A percentile compares a stretch with the other conserved stretches of the same genome.
These are phyloP conservation scores for Eptesicus fuscus DNA, from an alignment of 2,113 vertebrate species.

Conservation along the genomic window DNA sequence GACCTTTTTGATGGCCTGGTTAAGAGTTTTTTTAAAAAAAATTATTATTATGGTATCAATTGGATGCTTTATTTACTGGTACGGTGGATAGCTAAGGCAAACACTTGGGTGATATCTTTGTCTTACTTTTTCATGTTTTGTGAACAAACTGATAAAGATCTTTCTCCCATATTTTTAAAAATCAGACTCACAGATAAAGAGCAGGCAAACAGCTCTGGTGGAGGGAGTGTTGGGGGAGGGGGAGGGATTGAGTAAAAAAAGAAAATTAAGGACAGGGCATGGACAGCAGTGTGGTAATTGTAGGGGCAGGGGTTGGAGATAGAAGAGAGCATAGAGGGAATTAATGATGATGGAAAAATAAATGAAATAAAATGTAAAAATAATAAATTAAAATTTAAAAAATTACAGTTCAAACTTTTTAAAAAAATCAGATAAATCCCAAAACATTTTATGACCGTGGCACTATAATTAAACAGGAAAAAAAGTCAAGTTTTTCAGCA, in stretches of 20 bases:
- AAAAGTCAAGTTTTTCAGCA: not conserved
- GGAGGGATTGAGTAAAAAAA: not conserved
- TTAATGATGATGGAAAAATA: not conserved
- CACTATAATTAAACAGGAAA: conserved; percentile 60
- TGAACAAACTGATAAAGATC: conserved; percentile 7
- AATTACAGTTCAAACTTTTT: not conserved
- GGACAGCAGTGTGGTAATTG: not conserved
- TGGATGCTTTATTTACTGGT: conserved; percentile 31
- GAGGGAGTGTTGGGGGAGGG: not conserved
- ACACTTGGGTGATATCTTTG: not conserved
- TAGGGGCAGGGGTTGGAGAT: not conserved
- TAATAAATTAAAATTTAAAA: not conserved
- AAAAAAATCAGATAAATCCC: conserved; percentile 29
- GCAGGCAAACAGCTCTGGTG: not conserved
- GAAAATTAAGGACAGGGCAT: not conserved
- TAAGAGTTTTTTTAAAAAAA: not conserved
- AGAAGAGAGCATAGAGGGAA: not conserved
- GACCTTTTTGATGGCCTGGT: conserved; percentile 52
- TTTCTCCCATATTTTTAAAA: not conserved
- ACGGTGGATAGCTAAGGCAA: not conserved
- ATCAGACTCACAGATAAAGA: not conserved
- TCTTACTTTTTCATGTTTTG: not conserved
- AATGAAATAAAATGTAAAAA: not conserved
- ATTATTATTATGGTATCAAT: not conserved
- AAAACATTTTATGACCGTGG: conserved; percentile 56